Base-by-base conservation (phyloP, 1,140 invertebrate genomes). In the Musca domestica region DNA sequence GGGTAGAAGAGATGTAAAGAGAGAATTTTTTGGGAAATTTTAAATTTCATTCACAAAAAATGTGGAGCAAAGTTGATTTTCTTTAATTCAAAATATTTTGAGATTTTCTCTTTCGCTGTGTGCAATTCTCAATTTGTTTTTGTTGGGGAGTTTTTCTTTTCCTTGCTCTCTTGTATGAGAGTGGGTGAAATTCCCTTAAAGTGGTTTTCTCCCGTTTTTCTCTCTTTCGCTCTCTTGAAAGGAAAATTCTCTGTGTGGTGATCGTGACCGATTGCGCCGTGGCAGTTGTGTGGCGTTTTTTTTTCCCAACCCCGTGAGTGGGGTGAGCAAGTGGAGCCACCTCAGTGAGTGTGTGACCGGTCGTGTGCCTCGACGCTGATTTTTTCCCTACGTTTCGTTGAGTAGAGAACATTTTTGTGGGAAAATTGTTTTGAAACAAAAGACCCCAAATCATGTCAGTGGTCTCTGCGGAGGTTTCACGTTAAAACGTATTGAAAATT, bases 391-490 rank as follows among this genome's bases (percentile, higher is more conserved):
- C 27, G 12, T 14, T n/a, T 23, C 30, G 48, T 27, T 22, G 7
- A 52, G 17, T 23, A 52, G 22, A 66, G 30, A 49, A 66, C 64
- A 27, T 51, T 41, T 41, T 41, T 41, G 34, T 5, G 34, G 34
- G 34, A 41, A 41, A 41, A 7, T 41, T 41, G 34, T 41, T 41
- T 41, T 41, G 34, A 41, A 41, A 41, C 34, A 41, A 41, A 41
- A 41, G 34, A 41, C 10, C 34, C n/a, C 66, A 69, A 69, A 69
- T 69, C 68, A 49, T 46, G 69, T 80, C 76, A 80, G 78, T 80
- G 78, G 75, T 80, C 78, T 80, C 78, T 78, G 76, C 78, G 78
- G 78, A 80, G 78, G 78, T 80, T 80, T 80, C 76, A 80, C 78
- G 76, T 80, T 76, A 74, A 76, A 80, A 80, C 78, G 78, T 78